Conservation (phyloP, 1,140 invertebrate genomes). For the Nebria ingens region DNA sequence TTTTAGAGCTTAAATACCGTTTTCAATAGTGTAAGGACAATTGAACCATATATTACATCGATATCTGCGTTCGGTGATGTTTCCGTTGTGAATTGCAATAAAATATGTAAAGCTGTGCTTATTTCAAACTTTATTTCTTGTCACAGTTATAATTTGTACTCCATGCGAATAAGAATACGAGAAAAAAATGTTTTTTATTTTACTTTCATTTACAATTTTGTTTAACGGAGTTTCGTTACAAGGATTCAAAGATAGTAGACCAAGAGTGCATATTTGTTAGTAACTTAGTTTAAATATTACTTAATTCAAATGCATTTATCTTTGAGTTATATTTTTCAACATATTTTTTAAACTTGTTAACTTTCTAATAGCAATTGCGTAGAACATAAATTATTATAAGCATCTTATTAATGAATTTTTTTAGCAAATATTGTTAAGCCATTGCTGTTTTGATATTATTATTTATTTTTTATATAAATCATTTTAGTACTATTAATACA, state of each 20-base stretch:
- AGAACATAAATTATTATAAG: too few species aligned
- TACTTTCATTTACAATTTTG: not conserved
- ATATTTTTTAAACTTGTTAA: too few species aligned
- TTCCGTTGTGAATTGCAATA: not conserved
- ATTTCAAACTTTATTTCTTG: not conserved
- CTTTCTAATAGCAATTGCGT: too few species aligned
- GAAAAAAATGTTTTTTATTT: not conserved
- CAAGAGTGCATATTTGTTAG: not conserved
- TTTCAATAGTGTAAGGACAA: too few species aligned
- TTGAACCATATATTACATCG: too few species aligned
- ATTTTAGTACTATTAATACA: conserved; percentile 37
- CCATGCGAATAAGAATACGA: not conserved
- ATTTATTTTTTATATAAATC: too few species aligned
- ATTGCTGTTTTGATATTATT: too few species aligned
- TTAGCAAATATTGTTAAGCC: too few species aligned
- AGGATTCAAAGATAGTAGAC: not conserved
- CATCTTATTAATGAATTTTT: too few species aligned
- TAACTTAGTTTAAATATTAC: not conserved
- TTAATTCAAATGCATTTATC: not conserved
- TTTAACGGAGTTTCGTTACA: not conserved
- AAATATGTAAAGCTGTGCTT: not conserved
- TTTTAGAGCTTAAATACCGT: too few species aligned
- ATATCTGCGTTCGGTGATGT: not conserved
- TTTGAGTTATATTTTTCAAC: too few species aligned
- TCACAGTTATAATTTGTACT: not conserved